phyloP scores from a whole-genome alignment of 92 coral and sea anemone genomes.

The Diadumene lineata region DNA sequence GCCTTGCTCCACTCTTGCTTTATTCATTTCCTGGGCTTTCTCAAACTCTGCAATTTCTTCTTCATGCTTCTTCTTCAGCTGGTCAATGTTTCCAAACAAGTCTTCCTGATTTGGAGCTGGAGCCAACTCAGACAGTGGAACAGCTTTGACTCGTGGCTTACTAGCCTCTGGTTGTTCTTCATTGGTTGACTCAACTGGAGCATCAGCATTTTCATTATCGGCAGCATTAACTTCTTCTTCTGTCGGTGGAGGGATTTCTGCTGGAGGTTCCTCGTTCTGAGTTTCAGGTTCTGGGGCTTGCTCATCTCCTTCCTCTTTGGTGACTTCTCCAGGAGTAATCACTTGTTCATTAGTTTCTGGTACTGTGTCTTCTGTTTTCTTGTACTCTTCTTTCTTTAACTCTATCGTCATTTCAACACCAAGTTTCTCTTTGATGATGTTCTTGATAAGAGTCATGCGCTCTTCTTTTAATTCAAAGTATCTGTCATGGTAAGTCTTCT shows the following conservation, averaged over 20 bases:
- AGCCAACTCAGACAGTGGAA: conserved; percentile 77
- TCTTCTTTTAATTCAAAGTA: conserved; percentile 79
- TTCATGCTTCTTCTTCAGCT: conserved; percentile 89
- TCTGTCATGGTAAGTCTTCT: conserved; percentile 65
- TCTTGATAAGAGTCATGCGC: conserved; percentile 70
- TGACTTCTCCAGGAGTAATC: conserved; percentile 71
- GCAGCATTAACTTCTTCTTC: conserved; percentile 29
- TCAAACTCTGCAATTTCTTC: conserved; percentile 94
- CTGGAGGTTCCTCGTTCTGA: conserved; percentile 55
- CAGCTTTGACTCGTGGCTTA: conserved; percentile 46
- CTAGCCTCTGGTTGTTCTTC: conserved; percentile 9
- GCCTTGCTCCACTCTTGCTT: conserved; percentile 90
- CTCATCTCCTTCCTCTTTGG: conserved; percentile 76
- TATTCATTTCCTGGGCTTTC: conserved; percentile 87
- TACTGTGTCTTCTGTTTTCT: conserved; percentile 38
- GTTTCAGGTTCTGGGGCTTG: conserved; percentile 80
- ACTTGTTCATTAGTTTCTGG: conserved; percentile 45
- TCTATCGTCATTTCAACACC: conserved; percentile 60
- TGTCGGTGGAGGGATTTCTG: conserved; percentile 52
- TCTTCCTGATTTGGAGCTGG: conserved; percentile 80
- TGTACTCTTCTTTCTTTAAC: conserved; percentile 62
- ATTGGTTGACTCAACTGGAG: conserved; percentile 15
- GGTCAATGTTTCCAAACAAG: conserved; percentile 92
- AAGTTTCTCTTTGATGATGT: conserved; percentile 69
- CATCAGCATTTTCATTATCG: conserved; percentile 28